Conservation (phyloP, 1,140 invertebrate species). For the Brachionus koreanus region DNA sequence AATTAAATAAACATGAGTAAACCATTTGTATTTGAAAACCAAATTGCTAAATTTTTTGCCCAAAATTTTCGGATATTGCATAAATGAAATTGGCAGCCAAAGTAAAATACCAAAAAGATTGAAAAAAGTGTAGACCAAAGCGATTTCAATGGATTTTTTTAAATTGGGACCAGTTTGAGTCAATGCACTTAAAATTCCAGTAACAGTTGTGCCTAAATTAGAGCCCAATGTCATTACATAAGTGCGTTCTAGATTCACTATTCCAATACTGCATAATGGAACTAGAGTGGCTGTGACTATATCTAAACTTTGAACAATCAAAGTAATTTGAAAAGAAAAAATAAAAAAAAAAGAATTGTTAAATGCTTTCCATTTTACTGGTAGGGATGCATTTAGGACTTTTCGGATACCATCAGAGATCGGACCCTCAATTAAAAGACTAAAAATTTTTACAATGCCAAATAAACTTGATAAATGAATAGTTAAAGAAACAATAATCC, state of each 20-base stretch:
- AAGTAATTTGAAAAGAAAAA: constrained; percentile 64
- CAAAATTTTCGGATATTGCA: constrained; percentile 62
- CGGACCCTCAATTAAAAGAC: constrained; percentile 51
- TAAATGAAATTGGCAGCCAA: constrained; percentile 64
- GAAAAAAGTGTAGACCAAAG: constrained; percentile 66
- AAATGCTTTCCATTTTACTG: constrained; percentile 56
- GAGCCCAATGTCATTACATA: constrained; percentile 66
- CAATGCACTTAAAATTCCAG: constrained; percentile 62
- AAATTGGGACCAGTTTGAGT: constrained; percentile 55
- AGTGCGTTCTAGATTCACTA: constrained; percentile 64
- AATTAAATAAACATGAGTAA: constrained; percentile 63
- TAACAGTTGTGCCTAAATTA: constrained; percentile 67
- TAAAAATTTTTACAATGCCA: constrained; percentile 12
- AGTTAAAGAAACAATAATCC: not conserved
- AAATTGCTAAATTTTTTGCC: constrained; percentile 61
- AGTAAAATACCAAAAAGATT: constrained; percentile 64
- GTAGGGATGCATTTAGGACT: constrained; percentile 63
- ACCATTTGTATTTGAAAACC: constrained; percentile 64
- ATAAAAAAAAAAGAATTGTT: constrained; percentile 60
- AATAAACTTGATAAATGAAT: not conserved
- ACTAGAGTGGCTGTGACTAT: constrained; percentile 67
- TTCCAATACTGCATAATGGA: constrained; percentile 65
- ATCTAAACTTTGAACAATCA: constrained; percentile 65
- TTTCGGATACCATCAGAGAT: constrained; percentile 61
- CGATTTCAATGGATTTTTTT: constrained; percentile 62